Percentiles rank a stretch among this genome's conserved stretches.
Evolutionary conservation across 2,113 vertebrate species (phyloP).

Genomic region (Glaucomys volans): DNA sequence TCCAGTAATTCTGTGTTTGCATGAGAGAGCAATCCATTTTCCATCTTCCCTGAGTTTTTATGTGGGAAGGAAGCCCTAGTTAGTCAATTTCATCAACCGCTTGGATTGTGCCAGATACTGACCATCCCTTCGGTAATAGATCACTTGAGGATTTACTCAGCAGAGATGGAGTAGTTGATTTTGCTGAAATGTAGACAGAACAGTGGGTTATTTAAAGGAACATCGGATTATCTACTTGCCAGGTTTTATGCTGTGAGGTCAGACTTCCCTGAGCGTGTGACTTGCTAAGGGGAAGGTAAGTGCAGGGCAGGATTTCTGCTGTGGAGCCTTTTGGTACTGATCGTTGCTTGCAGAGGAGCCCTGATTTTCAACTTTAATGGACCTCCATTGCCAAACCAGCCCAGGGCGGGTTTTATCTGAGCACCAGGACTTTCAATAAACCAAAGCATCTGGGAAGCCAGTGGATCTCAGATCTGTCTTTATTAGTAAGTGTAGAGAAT

Average conservation of each 20-base stretch:
- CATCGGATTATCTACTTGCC: neutral
- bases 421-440: neutral
- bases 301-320: neutral
- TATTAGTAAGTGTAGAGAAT: neutral
- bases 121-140: neutral
- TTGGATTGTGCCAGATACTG: neutral
- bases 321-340: neutral
- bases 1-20: neutral
- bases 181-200: neutral
- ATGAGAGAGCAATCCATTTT: too few relatives aligned
- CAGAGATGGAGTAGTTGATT: neutral
- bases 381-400: neutral
- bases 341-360: neutral
- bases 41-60: neutral
- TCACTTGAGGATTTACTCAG: neutral
- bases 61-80: neutral
- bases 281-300: neutral
- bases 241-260: neutral
- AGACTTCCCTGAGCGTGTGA: neutral
- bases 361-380: neutral
- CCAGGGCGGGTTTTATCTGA: neutral
- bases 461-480: neutral
- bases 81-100: neutral
- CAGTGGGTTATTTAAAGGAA: neutral
- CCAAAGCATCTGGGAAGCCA: neutral